phyloP scores from a whole-genome alignment of 2,888 invertebrate genomes.

The Cryptophagus acutangulus region DNA sequence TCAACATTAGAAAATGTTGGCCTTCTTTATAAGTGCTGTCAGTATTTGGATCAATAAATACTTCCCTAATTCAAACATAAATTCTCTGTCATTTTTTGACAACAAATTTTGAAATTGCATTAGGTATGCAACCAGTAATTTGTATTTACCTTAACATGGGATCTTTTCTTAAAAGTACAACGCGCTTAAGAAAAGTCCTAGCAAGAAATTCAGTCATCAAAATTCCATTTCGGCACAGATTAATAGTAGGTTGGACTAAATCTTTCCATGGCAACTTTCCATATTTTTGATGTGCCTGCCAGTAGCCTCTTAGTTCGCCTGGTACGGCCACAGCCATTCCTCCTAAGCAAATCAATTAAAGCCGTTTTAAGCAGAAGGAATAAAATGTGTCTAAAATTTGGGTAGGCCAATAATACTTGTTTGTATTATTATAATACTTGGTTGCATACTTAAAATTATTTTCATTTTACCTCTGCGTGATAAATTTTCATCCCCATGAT shows the following conservation, averaged over 20 bases:
- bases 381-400: conserved; percentile 3
- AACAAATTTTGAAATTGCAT: too few relatives aligned
- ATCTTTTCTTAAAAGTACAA: conserved; percentile 18
- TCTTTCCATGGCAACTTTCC: conserved; percentile 72
- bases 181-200: conserved; percentile 5
- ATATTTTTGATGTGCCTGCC: conserved; percentile 66
- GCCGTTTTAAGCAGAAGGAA: conserved; percentile 52
- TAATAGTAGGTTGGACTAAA: conserved; percentile 73
- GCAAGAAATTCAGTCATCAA: conserved; percentile 53
- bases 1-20: conserved; percentile 24
- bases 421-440: too few relatives aligned
- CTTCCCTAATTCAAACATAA: too few relatives aligned
- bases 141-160: conserved; percentile 30
- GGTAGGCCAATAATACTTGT: too few relatives aligned
- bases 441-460: too few relatives aligned
- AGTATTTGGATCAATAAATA: conserved; percentile 32
- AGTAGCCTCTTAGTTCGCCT: conserved; percentile 82
- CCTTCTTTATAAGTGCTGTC: conserved; percentile 28
- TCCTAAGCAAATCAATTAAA: too few relatives aligned
- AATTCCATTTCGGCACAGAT: conserved; percentile 69
- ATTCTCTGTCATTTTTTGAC: too few relatives aligned
- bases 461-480: conserved; percentile 3
- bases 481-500: not conserved
- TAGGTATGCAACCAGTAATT: too few relatives aligned
- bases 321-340: conserved; percentile 81